Conservation (phyloP, 2,797 vertebrate species). For the Sardinella longiceps region DNA sequence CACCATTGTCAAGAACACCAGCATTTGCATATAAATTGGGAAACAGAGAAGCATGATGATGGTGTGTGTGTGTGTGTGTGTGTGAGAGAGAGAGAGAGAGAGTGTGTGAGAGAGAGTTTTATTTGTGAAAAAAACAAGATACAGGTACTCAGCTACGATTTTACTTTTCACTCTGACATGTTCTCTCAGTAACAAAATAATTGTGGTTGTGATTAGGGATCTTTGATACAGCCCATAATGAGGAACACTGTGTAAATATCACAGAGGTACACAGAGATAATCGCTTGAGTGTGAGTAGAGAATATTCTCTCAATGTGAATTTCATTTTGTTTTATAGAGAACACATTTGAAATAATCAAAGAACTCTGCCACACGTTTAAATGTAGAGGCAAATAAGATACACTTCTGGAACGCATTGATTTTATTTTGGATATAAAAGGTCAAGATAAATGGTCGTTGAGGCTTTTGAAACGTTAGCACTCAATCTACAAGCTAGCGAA, state of each 20-base stretch:
- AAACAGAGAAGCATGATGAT: slow-evolving; percentile 61
- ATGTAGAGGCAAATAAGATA: slow-evolving; percentile 66
- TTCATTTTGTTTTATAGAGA: not conserved
- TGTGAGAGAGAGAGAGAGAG: not conserved
- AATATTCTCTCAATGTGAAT: not conserved
- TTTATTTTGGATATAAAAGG: slow-evolving; percentile 76
- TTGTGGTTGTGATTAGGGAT: not conserved
- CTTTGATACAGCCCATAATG: not conserved
- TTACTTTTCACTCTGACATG: slow-evolving; percentile 14
- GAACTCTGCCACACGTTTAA: slow-evolving; percentile 35
- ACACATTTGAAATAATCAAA: not conserved
- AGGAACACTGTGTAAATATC: not conserved
- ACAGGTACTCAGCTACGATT: not conserved
- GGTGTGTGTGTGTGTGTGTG: not conserved
- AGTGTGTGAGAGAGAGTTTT: not conserved
- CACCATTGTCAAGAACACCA: slow-evolving; percentile 72
- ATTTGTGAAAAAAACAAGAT: not conserved
- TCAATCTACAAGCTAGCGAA: slow-evolving; percentile 71
- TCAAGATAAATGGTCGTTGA: slow-evolving; percentile 77
- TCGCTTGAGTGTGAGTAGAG: not conserved
- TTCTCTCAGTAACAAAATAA: not conserved
- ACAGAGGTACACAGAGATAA: not conserved
- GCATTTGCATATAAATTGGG: slow-evolving; percentile 83
- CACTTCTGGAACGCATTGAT: slow-evolving; percentile 72
- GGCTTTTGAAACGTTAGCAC: slow-evolving; percentile 63